Percentiles rank a stretch among this genome's conserved stretches.
phyloP scores from a whole-genome alignment of 64 coral and sea anemone genomes.

The Catalaphyllia jardinei region DNA sequence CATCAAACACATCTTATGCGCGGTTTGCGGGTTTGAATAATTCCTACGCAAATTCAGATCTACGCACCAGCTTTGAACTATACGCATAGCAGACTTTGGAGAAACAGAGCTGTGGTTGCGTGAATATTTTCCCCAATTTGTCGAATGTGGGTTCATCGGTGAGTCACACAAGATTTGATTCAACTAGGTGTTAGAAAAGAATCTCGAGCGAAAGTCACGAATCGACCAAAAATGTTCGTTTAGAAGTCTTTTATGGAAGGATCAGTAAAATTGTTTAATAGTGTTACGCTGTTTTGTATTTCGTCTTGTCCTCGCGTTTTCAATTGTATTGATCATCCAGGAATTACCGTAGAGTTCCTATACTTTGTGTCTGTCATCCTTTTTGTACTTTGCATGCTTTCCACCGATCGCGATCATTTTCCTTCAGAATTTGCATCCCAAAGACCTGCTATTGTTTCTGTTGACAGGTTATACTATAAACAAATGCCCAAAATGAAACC shows the following conservation, averaged over 20 bases:
- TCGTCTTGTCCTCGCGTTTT: not conserved
- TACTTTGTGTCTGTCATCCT: not conserved
- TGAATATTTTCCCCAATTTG: too few species aligned
- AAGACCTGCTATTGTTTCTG: conserved; percentile 11
- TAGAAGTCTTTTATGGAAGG: not conserved
- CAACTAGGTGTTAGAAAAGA: not conserved
- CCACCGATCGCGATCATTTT: not conserved
- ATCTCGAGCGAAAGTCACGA: not conserved
- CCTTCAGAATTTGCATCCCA: conserved; percentile 25
- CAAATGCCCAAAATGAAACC: conserved; percentile 3
- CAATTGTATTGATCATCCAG: not conserved
- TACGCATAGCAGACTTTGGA: not conserved
- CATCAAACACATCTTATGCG: not conserved
- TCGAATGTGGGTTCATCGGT: too few species aligned
- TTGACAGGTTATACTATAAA: conserved; percentile 36
- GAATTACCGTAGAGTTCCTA: not conserved
- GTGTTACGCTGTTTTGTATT: not conserved
- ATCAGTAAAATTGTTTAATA: not conserved
- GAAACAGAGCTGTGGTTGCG: not conserved
- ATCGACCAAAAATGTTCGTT: not conserved
- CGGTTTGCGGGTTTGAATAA: conserved; percentile 47
- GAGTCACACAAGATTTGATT: not conserved
- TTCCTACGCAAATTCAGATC: not conserved
- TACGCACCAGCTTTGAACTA: not conserved
- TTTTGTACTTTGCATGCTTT: not conserved